phyloP scores from a whole-genome alignment of 2,888 invertebrate species.

The Microplitis manilae region DNA sequence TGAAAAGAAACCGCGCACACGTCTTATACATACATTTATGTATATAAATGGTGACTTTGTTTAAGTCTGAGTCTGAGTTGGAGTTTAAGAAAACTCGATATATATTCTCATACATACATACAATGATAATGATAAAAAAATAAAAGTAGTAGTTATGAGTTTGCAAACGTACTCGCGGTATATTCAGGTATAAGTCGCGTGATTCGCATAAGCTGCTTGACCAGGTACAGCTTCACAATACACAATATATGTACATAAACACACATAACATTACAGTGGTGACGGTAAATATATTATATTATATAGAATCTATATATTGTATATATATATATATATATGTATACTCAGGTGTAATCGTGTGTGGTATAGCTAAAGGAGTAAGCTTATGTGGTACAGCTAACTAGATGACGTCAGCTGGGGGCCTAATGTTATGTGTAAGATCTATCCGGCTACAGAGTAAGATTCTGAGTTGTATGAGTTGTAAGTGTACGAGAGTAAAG shows the following conservation, averaged over 20 bases:
- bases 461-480: conserved; percentile 16
- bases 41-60: neutral
- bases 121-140: conserved; percentile 16
- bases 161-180: conserved; percentile 3
- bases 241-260: conserved; percentile 23
- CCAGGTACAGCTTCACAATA: neutral
- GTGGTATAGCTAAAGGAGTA: conserved; percentile 33
- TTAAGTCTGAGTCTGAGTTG: neutral
- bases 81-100: conserved; percentile 18
- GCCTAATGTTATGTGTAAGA: conserved; percentile 44
- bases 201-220: neutral
- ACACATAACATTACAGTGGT: conserved; percentile 20
- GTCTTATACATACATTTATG: conserved; percentile 13
- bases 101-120: conserved; percentile 15
- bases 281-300: neutral
- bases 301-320: neutral
- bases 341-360: conserved; percentile 21
- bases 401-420: conserved; percentile 50
- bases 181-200: conserved; percentile 14
- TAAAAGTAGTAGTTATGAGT: neutral
- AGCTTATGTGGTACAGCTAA: conserved; percentile 28
- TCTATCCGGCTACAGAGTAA: conserved; percentile 43
- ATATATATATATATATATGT: conserved; percentile 29
- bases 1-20: conserved; percentile 30
- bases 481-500: conserved; percentile 2